phyloP scores from a whole-genome alignment of 2,113 vertebrate genomes.

The Empidonax alnorum region DNA sequence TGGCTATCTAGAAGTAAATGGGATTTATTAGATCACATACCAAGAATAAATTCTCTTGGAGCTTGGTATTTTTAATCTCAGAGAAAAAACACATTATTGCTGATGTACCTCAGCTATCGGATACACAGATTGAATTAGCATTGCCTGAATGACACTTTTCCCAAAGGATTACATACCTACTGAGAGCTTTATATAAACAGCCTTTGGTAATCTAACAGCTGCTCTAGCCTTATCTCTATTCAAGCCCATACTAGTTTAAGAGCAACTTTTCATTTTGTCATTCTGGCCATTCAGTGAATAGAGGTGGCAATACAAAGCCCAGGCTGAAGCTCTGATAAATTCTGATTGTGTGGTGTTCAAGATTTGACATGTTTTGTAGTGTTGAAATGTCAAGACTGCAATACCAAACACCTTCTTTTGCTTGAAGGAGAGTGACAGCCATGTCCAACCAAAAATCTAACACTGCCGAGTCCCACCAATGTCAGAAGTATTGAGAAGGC shows the following conservation, averaged over 20 bases:
- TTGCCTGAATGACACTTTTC: background rate
- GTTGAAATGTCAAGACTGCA: background rate
- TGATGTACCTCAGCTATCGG: background rate
- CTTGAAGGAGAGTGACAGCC: background rate
- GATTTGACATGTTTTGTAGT: background rate
- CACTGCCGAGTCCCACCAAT: background rate
- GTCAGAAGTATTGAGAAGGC: background rate
- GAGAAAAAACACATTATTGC: background rate
- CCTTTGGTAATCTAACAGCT: conserved; percentile 11
- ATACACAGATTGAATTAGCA: conserved; percentile 10
- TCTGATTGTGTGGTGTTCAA: background rate
- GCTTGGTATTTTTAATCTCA: conserved; percentile 20
- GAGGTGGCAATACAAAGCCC: background rate
- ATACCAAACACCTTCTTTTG: background rate
- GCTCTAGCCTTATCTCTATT: conserved; percentile 1
- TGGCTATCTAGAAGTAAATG: background rate
- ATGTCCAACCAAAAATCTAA: background rate
- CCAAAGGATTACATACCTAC: background rate
- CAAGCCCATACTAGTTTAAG: background rate
- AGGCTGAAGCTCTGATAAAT: background rate
- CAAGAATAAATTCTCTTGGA: background rate
- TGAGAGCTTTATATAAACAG: background rate
- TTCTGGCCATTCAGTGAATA: background rate
- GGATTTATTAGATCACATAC: background rate
- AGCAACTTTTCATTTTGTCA: conserved; percentile 2